These are phyloP conservation scores for Astyanax mexicanus DNA, from an alignment of 2,797 vertebrate genomes.

Conservation along the genomic window DNA sequence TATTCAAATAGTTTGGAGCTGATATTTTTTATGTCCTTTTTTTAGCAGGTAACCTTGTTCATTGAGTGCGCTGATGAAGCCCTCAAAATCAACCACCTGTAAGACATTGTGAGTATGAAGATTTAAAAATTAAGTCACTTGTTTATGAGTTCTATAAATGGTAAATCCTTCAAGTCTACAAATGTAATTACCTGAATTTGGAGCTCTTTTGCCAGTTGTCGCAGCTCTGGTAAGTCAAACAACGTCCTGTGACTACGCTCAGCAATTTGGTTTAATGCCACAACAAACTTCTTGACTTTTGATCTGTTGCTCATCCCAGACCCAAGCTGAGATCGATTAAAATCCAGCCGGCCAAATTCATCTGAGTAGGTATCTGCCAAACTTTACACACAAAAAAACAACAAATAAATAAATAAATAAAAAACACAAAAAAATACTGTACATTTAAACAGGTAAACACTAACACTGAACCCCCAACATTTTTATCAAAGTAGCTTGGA, in stretches of 20 bases:
- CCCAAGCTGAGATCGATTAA: slow-evolving; percentile 93
- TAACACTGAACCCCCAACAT: background rate
- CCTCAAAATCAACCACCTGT: slow-evolving; percentile 93
- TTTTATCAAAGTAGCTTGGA: no score
- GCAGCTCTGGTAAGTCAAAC: slow-evolving; percentile 89
- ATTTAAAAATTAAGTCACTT: background rate
- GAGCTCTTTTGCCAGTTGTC: slow-evolving; percentile 82
- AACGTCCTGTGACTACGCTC: slow-evolving; percentile 88
- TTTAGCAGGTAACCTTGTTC: slow-evolving; percentile 96
- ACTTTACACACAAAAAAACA: slow-evolving; percentile 66
- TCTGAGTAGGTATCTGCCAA: slow-evolving; percentile 94
- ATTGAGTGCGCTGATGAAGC: slow-evolving; percentile 91
- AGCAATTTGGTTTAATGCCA: slow-evolving; percentile 86
- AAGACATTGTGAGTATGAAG: slow-evolving; percentile 49
- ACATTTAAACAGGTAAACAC: background rate
- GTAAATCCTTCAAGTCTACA: no score
- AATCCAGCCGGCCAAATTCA: slow-evolving; percentile 94
- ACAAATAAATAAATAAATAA: no score
- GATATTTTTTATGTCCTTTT: slow-evolving; percentile 89
- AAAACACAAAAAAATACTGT: slow-evolving; percentile 20
- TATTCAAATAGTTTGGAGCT: slow-evolving; percentile 90
- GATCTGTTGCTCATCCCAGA: slow-evolving; percentile 96
- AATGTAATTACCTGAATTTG: slow-evolving; percentile 83
- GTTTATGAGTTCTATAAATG: background rate
- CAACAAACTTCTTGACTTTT: slow-evolving; percentile 88